phyloP scores from a whole-genome alignment of 2,113 vertebrate species.

The Megaceryle torquata region DNA sequence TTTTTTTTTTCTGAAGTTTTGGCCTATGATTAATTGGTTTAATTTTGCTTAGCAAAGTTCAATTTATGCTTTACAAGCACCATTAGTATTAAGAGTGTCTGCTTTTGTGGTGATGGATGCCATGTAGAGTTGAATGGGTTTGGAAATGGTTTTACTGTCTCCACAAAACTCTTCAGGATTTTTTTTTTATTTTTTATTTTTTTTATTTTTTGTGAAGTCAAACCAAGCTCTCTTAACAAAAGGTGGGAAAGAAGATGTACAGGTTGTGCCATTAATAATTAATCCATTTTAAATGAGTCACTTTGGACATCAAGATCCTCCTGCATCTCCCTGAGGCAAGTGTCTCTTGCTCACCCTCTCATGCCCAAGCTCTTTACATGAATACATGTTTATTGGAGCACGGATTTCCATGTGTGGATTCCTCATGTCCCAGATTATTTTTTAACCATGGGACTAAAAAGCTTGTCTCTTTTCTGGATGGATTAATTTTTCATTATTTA shows the following conservation, averaged over 20 bases:
- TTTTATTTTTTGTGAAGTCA: neutral
- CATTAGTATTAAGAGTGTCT: conserved; percentile 44
- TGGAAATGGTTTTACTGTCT: neutral
- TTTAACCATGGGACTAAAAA: neutral
- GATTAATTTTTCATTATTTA: conserved; percentile 31
- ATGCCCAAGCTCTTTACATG: neutral
- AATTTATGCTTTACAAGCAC: conserved; percentile 49
- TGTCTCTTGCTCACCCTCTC: neutral
- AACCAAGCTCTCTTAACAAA: neutral
- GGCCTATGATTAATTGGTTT: conserved; percentile 50
- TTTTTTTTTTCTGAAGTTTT: neutral
- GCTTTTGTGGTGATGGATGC: conserved; percentile 28
- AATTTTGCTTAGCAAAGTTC: conserved; percentile 51
- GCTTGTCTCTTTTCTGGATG: neutral
- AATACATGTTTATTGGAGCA: neutral
- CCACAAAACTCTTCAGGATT: neutral
- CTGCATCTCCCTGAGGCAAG: neutral
- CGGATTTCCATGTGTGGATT: neutral
- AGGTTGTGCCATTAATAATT: neutral
- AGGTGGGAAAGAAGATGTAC: neutral
- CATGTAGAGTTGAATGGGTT: neutral
- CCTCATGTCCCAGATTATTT: neutral
- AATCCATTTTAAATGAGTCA: neutral
- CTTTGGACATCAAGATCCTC: neutral
- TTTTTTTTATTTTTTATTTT: too few species aligned